A percentile compares a stretch with the other conserved stretches of the same genome.
Evolutionary conservation across 2,888 invertebrate genomes (phyloP).

Genomic region (Periphyllus acericola): DNA sequence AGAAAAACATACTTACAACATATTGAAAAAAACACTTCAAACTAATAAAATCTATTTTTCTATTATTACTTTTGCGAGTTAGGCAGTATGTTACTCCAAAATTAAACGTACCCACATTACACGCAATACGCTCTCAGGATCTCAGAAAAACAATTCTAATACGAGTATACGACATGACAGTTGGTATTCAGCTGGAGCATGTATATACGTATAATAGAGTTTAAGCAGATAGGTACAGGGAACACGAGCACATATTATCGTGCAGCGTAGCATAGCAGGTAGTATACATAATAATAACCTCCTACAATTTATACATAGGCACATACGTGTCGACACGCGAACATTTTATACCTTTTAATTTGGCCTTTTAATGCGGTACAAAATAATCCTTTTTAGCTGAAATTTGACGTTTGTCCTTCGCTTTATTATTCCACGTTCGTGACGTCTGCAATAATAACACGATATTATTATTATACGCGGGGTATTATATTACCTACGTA

Average conservation of each 20-base stretch:
- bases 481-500: not conserved
- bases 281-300: not conserved
- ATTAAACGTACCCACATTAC: not conserved
- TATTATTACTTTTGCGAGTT: too few relatives aligned
- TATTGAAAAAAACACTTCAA: too few relatives aligned
- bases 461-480: not conserved
- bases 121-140: not conserved
- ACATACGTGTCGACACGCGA: constrained; percentile 51
- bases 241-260: not conserved
- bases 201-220: not conserved
- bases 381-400: constrained; percentile 36
- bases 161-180: constrained; percentile 26
- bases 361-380: constrained; percentile 24
- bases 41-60: too few relatives aligned
- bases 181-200: constrained; percentile 34
- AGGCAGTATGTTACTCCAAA: too few relatives aligned
- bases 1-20: too few relatives aligned
- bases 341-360: constrained; percentile 40
- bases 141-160: not conserved
- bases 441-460: constrained; percentile 44
- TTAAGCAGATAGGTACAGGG: not conserved
- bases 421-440: constrained; percentile 39
- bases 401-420: constrained; percentile 46
- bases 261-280: not conserved
- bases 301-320: not conserved